Conservation (phyloP, 2,113 vertebrate species). For the Lepus timidus region DNA sequence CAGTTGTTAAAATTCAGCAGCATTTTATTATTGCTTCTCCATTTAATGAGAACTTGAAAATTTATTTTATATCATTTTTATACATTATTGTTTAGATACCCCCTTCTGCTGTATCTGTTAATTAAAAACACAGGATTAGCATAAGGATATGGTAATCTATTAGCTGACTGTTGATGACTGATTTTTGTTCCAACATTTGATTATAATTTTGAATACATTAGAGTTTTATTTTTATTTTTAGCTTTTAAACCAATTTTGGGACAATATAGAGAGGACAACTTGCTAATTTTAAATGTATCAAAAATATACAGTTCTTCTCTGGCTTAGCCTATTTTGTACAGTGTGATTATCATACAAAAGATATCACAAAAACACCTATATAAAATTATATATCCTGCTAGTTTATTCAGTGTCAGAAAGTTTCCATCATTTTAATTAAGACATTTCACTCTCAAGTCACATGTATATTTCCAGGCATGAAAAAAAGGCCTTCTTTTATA, state of each 20-base stretch:
- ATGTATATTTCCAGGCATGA: conserved; percentile 30
- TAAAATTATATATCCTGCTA: conserved; percentile 27
- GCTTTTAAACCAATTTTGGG: conserved; percentile 45
- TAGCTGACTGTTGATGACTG: conserved; percentile 71
- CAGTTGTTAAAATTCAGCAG: conserved; percentile 41
- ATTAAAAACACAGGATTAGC: conserved; percentile 78
- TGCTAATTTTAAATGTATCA: conserved; percentile 33
- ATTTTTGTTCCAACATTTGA: conserved; percentile 72
- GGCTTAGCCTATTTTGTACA: not conserved
- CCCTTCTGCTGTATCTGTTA: conserved; percentile 71
- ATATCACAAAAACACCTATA: not conserved
- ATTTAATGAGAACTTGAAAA: conserved; percentile 78
- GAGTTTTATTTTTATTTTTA: conserved; percentile 64
- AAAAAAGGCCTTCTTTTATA: not conserved
- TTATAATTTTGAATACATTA: conserved; percentile 75
- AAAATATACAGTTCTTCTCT: conserved; percentile 13
- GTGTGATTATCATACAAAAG: conserved; percentile 35
- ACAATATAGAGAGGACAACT: not conserved
- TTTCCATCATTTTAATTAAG: conserved; percentile 58
- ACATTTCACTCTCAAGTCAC: not conserved
- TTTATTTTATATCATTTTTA: conserved; percentile 60
- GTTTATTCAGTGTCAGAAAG: conserved; percentile 8
- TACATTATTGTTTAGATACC: conserved; percentile 68
- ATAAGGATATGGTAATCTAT: conserved; percentile 74
- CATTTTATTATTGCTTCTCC: conserved; percentile 65